Evolutionary conservation across 2,888 invertebrate species (phyloP).

Genomic region (Eurytoma adleriae): DNA sequence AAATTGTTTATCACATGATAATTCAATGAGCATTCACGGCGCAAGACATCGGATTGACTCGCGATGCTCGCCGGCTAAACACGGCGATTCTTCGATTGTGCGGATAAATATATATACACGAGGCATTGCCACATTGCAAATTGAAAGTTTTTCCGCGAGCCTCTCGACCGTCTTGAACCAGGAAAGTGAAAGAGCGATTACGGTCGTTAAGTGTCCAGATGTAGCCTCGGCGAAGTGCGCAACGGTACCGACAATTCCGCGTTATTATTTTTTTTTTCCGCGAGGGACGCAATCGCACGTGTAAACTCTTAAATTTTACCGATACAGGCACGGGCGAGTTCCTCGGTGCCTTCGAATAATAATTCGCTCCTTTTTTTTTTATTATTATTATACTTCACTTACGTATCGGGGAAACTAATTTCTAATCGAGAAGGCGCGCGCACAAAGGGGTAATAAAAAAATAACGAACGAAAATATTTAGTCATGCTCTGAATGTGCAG

Average conservation of each 20-base stretch:
- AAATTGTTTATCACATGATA: no score
- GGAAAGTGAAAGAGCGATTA: slow-evolving; percentile 32
- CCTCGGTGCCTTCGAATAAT: no score
- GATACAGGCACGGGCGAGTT: background rate
- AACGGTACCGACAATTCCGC: slow-evolving; percentile 30
- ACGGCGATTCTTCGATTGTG: background rate
- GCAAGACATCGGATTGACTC: background rate
- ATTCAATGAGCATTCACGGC: no score
- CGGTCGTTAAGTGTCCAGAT: slow-evolving; percentile 25
- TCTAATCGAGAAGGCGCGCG: background rate
- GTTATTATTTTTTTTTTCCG: slow-evolving; percentile 16
- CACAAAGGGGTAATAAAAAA: background rate
- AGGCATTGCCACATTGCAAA: slow-evolving; percentile 30
- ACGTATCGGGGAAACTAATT: no score
- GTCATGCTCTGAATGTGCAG: slow-evolving; percentile 30
- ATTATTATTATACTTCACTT: no score
- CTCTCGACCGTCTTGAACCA: slow-evolving; percentile 30
- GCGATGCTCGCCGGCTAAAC: background rate
- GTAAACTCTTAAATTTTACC: background rate
- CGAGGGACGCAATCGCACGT: slow-evolving; percentile 14
- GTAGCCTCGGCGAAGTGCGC: background rate
- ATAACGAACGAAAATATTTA: background rate
- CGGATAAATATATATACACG: background rate
- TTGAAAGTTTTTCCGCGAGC: slow-evolving; percentile 35
- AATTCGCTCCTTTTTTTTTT: no score